Evolutionary conservation across 1,140 invertebrate species (phyloP).

Genomic region (Drosophila melanogaster): Release_6_plus_ISO1_MT NT_033777.3:6891501-6892000

Average conservation of each 20-base stretch:
- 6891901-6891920: slow-evolving; percentile 22
- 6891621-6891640: too few species aligned
- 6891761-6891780: slow-evolving; percentile 82
- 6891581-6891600: too few species aligned
- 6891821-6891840: slow-evolving; percentile 27
- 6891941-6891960: slow-evolving; percentile 79
- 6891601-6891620: too few species aligned
- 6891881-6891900: slow-evolving; percentile 22
- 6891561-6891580: too few species aligned
- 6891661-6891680: too few species aligned
- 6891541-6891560: too few species aligned
- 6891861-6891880: slow-evolving; percentile 31
- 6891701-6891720: slow-evolving; percentile 41
- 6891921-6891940: slow-evolving; percentile 64
- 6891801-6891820: slow-evolving; percentile 76
- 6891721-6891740: slow-evolving; percentile 79
- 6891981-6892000: slow-evolving; percentile 78
- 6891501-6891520: too few species aligned
- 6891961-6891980: slow-evolving; percentile 84
- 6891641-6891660: too few species aligned
- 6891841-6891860: slow-evolving; percentile 9
- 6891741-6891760: slow-evolving; percentile 84
- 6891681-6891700: not conserved
- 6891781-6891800: slow-evolving; percentile 84
- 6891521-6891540: too few species aligned